These are phyloP conservation scores for Cassiopea andromeda DNA, from an alignment of 30 jellyfish, hydroid and myxozoan species.

Conservation along the genomic window DNA sequence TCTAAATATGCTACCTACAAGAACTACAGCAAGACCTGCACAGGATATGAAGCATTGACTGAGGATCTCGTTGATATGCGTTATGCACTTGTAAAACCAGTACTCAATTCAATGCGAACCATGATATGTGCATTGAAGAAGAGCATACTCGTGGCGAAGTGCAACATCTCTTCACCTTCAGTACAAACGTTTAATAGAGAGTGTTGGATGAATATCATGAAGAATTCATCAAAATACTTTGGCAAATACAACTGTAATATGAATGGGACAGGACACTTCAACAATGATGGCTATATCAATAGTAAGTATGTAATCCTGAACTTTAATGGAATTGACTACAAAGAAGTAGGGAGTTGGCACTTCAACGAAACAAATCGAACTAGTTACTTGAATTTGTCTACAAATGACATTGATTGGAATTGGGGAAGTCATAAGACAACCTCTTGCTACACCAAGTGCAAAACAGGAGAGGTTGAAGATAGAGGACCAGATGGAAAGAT, in stretches of 20 bases:
- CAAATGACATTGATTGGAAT: not conserved
- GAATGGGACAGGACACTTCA: constrained; percentile 2
- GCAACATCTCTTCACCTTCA: too few relatives aligned
- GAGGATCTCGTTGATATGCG: constrained; percentile 12
- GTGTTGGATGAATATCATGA: too few relatives aligned
- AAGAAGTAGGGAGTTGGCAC: constrained; percentile 28
- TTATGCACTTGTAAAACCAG: constrained; percentile 46
- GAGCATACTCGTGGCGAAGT: not conserved
- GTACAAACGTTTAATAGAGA: too few relatives aligned
- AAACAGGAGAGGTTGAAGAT: constrained; percentile 9
- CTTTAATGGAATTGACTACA: constrained; percentile 10
- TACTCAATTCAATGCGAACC: constrained; percentile 26
- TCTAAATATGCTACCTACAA: not conserved
- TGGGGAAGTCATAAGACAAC: not conserved
- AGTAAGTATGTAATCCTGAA: not conserved
- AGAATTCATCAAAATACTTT: not conserved
- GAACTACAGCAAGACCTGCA: constrained; percentile 17
- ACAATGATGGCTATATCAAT: not conserved
- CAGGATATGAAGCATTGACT: constrained; percentile 51
- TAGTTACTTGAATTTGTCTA: not conserved
- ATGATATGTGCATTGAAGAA: constrained; percentile 40
- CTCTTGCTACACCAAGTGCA: constrained; percentile 11
- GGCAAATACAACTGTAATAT: not conserved
- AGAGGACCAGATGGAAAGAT: constrained; percentile 2
- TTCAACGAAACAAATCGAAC: not conserved